A percentile compares a stretch with the other conserved stretches of the same genome.
These are phyloP conservation scores for Polymixis flavicincta DNA, from an alignment of 2,888 invertebrate species.

Conservation along the genomic window DNA sequence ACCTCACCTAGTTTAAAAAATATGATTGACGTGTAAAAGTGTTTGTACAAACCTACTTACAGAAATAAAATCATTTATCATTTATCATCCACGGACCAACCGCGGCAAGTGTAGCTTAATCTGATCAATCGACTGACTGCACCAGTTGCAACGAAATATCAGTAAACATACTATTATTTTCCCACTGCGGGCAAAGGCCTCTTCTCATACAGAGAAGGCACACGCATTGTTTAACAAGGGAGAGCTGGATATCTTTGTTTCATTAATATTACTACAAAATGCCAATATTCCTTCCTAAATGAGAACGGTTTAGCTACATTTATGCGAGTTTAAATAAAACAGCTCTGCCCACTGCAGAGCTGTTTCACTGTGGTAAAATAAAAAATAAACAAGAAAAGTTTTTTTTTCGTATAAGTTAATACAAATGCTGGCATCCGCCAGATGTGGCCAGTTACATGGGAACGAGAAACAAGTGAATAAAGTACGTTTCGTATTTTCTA, in stretches of 20 bases:
- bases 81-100: too few species aligned
- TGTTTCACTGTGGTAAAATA: slow-evolving; percentile 2
- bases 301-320: not conserved
- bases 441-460: slow-evolving; percentile 43
- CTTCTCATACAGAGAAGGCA: not conserved
- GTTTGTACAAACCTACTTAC: too few species aligned
- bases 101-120: too few species aligned
- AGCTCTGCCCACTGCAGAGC: not conserved
- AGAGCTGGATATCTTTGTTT: not conserved
- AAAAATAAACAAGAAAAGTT: slow-evolving; percentile 22
- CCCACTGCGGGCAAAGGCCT: not conserved
- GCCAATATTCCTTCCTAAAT: not conserved
- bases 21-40: too few species aligned
- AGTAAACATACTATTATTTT: not conserved
- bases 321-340: not conserved
- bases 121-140: not conserved
- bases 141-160: not conserved
- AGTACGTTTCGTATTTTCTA: slow-evolving; percentile 13
- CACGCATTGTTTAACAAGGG: not conserved
- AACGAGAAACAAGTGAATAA: not conserved
- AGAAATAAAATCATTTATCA: too few species aligned
- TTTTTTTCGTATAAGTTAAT: slow-evolving; percentile 9
- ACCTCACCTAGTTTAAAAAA: too few species aligned
- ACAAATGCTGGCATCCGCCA: slow-evolving; percentile 35
- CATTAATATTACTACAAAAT: not conserved